Evolutionary conservation across 2,113 vertebrate genomes (phyloP).

Genomic region (Oxygymnocypris stewartii): DNA sequence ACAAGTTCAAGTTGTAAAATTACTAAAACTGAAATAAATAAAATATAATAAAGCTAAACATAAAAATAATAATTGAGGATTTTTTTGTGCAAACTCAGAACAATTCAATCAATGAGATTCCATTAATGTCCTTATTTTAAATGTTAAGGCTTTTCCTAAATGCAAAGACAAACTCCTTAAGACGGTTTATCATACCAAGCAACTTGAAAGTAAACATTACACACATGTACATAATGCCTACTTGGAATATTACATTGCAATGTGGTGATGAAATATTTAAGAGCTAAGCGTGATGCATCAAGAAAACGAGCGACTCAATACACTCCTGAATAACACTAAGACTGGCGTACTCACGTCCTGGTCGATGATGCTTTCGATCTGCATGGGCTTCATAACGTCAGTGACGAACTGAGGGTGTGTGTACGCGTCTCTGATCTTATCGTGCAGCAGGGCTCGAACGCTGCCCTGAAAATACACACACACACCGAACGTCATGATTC

Average conservation of each 20-base stretch:
- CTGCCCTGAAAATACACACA: slow-evolving; percentile 81
- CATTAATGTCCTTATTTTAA: no score
- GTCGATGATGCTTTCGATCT: slow-evolving; percentile 99
- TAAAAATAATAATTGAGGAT: no score
- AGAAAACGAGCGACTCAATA: no score
- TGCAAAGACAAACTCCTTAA: not conserved
- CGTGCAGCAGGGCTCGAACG: slow-evolving; percentile 91
- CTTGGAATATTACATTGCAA: not conserved
- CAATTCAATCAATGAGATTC: no score
- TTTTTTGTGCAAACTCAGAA: no score
- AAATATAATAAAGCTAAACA: no score
- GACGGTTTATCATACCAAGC: no score
- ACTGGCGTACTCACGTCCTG: slow-evolving; percentile 82
- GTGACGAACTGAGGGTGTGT: slow-evolving; percentile 98
- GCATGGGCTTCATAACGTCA: slow-evolving; percentile 97
- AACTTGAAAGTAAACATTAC: no score
- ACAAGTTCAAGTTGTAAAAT: no score
- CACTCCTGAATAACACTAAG: not conserved
- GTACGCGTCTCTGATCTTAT: slow-evolving; percentile 97
- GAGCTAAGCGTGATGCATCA: no score
- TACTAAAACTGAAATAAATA: no score
- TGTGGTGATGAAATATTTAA: not conserved
- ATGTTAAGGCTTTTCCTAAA: no score
- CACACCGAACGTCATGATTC: not conserved
- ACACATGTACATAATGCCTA: not conserved